phyloP scores from a whole-genome alignment of 2,797 vertebrate genomes.

The Tolypeutes matacus region DNA sequence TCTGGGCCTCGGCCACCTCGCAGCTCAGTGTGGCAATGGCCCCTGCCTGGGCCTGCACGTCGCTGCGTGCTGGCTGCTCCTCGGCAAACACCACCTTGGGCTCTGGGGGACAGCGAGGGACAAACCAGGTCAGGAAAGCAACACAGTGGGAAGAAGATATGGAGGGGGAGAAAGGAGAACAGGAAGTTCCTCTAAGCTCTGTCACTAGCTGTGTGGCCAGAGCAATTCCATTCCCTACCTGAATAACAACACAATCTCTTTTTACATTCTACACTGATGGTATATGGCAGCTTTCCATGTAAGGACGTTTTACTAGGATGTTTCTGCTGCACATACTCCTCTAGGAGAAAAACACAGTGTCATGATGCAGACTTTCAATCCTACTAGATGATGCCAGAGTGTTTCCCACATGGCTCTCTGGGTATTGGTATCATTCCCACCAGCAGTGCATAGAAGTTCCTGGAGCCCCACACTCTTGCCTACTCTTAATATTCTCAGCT shows the following conservation, averaged over 20 bases:
- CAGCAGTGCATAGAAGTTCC: not conserved
- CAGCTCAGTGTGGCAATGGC: constrained; percentile 89
- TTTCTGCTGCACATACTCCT: not conserved
- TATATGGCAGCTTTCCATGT: not conserved
- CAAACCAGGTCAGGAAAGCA: not conserved
- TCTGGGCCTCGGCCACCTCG: constrained; percentile 87
- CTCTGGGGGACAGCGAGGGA: not conserved
- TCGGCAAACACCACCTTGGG: not conserved
- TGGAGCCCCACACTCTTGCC: not conserved
- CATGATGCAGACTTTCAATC: not conserved
- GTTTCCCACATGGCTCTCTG: not conserved
- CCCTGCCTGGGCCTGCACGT: constrained; percentile 86
- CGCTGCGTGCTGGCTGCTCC: constrained; percentile 61
- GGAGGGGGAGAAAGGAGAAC: not conserved
- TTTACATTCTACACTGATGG: not conserved
- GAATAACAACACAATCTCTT: not conserved
- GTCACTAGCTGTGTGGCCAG: not conserved
- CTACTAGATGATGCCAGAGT: not conserved
- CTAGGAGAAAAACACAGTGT: not conserved
- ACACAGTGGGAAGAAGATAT: not conserved
- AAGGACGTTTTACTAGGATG: not conserved
- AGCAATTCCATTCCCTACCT: not conserved
- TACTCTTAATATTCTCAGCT: not conserved
- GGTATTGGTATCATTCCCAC: not conserved
- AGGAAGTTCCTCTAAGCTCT: not conserved